A percentile compares a stretch with the other conserved stretches of the same genome.
These are phyloP conservation scores for Uria aalge DNA, from an alignment of 2,113 vertebrate species.

Conservation along the genomic window DNA sequence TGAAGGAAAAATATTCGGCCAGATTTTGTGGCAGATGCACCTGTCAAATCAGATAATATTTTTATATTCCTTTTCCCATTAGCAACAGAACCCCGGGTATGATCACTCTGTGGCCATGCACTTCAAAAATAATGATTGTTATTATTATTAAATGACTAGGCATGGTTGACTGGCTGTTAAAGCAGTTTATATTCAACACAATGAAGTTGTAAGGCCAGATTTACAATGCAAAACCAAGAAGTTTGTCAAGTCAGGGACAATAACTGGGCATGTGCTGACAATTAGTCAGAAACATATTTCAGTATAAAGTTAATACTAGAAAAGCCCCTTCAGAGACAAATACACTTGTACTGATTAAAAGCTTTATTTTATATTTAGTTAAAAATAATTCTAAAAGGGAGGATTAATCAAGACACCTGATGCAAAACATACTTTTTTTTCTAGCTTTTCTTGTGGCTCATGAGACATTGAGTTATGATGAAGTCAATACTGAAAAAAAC, in stretches of 20 bases:
- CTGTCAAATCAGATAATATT: not conserved
- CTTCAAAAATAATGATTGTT: not conserved
- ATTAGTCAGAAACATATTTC: not conserved
- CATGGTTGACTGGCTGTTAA: not conserved
- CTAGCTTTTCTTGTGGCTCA: not conserved
- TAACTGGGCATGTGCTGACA: not conserved
- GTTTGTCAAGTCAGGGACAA: not conserved
- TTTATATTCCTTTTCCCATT: not conserved
- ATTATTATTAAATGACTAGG: not conserved
- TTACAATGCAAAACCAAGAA: not conserved
- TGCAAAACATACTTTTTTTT: not conserved
- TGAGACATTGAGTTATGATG: not conserved
- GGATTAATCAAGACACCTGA: not conserved
- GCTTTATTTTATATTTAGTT: not conserved
- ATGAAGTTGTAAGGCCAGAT: not conserved
- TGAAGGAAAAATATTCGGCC: not conserved
- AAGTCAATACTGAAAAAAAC: not conserved
- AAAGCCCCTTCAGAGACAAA: not conserved
- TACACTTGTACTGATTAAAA: not conserved
- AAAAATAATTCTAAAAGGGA: not conserved
- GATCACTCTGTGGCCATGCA: not conserved
- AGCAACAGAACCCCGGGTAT: not conserved
- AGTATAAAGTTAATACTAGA: not conserved
- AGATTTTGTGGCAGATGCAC: constrained; percentile 36
- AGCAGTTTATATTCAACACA: constrained; percentile 14